Evolutionary conservation across 2,888 invertebrate genomes (phyloP).

Genomic region (Adelphocoris suturalis): DNA sequence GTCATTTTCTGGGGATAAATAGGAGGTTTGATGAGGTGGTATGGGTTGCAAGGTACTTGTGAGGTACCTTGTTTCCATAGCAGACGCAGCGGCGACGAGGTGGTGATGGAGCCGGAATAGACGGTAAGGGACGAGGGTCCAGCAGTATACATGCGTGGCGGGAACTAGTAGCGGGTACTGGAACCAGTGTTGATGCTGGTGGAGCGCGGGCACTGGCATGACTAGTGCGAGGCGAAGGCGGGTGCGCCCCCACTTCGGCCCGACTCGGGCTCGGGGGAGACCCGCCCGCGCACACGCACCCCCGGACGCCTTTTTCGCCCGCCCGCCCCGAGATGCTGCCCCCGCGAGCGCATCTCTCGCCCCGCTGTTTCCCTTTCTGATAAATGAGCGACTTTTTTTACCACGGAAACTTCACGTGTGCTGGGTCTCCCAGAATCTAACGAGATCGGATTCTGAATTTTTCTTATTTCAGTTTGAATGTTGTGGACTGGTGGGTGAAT

Average conservation of each 20-base stretch:
- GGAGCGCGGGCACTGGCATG: conserved; percentile 72
- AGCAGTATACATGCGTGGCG: conserved; percentile 72
- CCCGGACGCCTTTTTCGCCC: conserved; percentile 15
- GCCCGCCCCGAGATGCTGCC: conserved; percentile 22
- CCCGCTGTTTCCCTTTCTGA: not conserved
- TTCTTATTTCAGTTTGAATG: no score
- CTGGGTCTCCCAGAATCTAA: no score
- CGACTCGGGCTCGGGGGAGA: not conserved
- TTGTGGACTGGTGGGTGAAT: no score
- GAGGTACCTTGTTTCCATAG: conserved; percentile 72
- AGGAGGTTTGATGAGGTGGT: not conserved
- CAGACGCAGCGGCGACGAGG: conserved; percentile 68
- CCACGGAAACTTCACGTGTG: not conserved
- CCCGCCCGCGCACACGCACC: conserved; percentile 40
- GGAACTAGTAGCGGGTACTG: conserved; percentile 69
- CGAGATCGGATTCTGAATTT: no score
- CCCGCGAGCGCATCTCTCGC: conserved; percentile 29
- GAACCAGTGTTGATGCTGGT: conserved; percentile 70
- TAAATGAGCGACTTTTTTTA: not conserved
- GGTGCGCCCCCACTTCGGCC: conserved; percentile 52
- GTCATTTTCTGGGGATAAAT: not conserved
- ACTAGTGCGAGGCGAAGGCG: conserved; percentile 62
- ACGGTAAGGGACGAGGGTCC: conserved; percentile 68
- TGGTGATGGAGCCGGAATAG: conserved; percentile 69
- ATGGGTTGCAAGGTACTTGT: not conserved